phyloP scores from a whole-genome alignment of 1,140 invertebrate genomes.

The Charaxes varanes region DNA sequence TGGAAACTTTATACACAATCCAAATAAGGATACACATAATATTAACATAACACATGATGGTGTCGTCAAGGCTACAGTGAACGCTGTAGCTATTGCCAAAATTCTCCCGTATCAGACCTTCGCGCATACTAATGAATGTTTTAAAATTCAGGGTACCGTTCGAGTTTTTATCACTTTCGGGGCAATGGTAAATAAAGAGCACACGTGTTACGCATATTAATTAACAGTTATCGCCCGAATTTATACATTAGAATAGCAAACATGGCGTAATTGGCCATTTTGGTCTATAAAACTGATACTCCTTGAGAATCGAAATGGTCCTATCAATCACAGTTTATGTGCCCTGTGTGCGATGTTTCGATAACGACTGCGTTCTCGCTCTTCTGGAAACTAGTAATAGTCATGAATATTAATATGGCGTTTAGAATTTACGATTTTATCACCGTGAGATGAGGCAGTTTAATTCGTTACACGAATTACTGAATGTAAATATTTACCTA shows the following conservation, averaged over 20 bases:
- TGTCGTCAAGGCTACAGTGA: conserved; percentile 1
- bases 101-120: conserved; percentile 30
- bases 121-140: conserved; percentile 35
- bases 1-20: too few relatives aligned
- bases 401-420: not conserved
- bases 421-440: not conserved
- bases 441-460: too few relatives aligned
- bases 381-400: conserved; percentile 3
- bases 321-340: conserved; percentile 12
- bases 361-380: not conserved
- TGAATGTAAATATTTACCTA: too few relatives aligned
- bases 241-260: conserved; percentile 12
- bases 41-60: too few relatives aligned
- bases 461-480: too few relatives aligned
- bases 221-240: conserved; percentile 16
- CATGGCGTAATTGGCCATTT: conserved; percentile 19
- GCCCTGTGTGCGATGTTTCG: conserved; percentile 8
- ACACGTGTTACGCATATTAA: conserved; percentile 28
- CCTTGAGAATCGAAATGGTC: conserved; percentile 12
- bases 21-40: too few relatives aligned
- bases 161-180: conserved; percentile 36
- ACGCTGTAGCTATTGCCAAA: conserved; percentile 17
- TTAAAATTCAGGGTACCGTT: conserved; percentile 34
- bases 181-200: conserved; percentile 27
- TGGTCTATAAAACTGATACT: conserved; percentile 17